phyloP scores from a whole-genome alignment of 2,113 vertebrate species.

The Pelusios castaneus region DNA sequence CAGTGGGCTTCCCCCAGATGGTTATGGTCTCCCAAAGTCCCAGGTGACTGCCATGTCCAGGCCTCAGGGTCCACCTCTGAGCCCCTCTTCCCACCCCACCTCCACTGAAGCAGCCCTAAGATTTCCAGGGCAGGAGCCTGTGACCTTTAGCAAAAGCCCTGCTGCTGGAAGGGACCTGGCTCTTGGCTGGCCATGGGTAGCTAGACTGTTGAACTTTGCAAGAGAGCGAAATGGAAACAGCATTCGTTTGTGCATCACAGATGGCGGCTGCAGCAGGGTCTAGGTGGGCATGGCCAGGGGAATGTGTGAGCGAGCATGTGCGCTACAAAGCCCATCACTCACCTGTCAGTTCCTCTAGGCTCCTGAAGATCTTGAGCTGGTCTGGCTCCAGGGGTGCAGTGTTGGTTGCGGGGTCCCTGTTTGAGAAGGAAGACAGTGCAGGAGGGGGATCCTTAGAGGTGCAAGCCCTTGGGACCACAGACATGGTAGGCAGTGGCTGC shows the following conservation, averaged over 20 bases:
- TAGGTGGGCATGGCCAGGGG: neutral
- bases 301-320: neutral
- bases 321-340: neutral
- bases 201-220: neutral
- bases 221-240: neutral
- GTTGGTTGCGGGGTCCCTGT: conserved; percentile 83
- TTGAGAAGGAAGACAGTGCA: neutral
- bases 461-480: neutral
- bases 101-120: neutral
- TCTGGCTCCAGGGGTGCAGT: conserved; percentile 77
- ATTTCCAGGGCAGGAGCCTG: neutral
- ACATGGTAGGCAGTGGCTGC: neutral
- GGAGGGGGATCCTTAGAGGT: neutral
- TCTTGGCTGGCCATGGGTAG: neutral
- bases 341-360: conserved; percentile 94
- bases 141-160: neutral
- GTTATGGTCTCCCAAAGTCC: neutral
- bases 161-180: neutral
- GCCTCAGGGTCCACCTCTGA: neutral
- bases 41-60: neutral
- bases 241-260: neutral
- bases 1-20: neutral
- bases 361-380: conserved; percentile 84
- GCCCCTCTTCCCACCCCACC: fast-evolving
- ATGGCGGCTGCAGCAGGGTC: neutral